Conservation (phyloP, 1,140 invertebrate genomes). For the Papilio machaon region DNA sequence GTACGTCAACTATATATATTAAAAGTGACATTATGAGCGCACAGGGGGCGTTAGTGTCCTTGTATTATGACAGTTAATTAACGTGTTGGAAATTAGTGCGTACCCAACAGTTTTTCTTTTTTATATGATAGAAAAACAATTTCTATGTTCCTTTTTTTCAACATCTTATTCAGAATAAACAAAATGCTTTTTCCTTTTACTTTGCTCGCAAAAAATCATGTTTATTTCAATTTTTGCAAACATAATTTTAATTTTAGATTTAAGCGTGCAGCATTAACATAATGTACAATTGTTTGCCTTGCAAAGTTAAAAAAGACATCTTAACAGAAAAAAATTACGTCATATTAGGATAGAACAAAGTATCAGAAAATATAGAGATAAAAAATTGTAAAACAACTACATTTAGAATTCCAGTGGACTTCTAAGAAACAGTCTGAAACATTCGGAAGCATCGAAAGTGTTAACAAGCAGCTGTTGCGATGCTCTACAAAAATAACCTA, state of each 20-base stretch:
- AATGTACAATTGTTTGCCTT: neutral
- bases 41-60: neutral
- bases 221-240: too few relatives aligned
- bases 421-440: slow-evolving; percentile 8
- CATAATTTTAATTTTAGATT: too few relatives aligned
- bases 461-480: slow-evolving; percentile 34
- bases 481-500: slow-evolving; percentile 21
- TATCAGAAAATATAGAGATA: neutral
- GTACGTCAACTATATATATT: neutral
- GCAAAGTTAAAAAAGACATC: neutral
- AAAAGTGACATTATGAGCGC: slow-evolving; percentile 28
- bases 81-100: neutral
- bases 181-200: too few relatives aligned
- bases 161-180: too few relatives aligned
- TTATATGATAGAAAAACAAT: too few relatives aligned
- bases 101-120: neutral
- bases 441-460: slow-evolving; percentile 30
- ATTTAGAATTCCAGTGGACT: slow-evolving; percentile 4
- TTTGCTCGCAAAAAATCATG: too few relatives aligned
- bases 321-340: neutral
- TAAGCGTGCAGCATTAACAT: too few relatives aligned
- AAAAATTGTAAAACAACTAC: neutral
- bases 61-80: neutral
- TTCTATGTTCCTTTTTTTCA: too few relatives aligned
- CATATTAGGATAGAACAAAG: neutral